Base-by-base conservation (phyloP, 2,113 vertebrate species). In the Gracilinanus agilis region DNA sequence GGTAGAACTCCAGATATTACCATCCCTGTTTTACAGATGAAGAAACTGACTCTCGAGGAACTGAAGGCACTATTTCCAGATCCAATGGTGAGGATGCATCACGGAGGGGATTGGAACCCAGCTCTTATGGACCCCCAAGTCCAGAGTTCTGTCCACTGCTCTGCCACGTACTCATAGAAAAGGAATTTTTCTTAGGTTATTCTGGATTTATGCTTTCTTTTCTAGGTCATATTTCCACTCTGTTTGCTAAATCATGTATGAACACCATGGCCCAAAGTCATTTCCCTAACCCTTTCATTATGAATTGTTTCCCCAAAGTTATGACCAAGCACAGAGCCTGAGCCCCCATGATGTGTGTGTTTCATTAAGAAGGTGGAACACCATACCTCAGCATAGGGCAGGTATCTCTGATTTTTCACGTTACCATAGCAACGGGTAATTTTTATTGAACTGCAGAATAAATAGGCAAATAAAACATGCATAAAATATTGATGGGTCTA, bases 401-500 rank as follows among this genome's bases (percentile, higher is more conserved):
- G 96, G 96, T 97, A 97, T 95, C 97, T 96, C 89, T 92, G 94
- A 97, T 97, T 96, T 96, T 96, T 96, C 93, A 94, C 89, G 97
- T 97, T 98, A 75, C 97, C 96, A 97, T 98, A 96, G 97, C 93
- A 98, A 98, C 97, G 6, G 92, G 92, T 96, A 97, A 97, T 97
- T 98, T 98, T 97, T 97, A 98, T 98, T 95, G 97, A 98, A 96
- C 92, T 75, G n/a, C 44, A 88, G 67, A 97, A 97, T 97, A 97
- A 97, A 97, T 97, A 96, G 97, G 97, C 97, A 97, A 97, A 98
- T 98, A 96, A 98, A 98, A 97, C 96, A 96, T 96, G 95, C 96
- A 97, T 97, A 97, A 97, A 97, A 96, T 97, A 98, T 98, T 96
- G 97, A 98, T 97, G 91, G 93, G 91, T 61, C 1, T 92, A 92